phyloP scores from a whole-genome alignment of 2,888 invertebrate species.

The Drosophila planitibia region DNA sequence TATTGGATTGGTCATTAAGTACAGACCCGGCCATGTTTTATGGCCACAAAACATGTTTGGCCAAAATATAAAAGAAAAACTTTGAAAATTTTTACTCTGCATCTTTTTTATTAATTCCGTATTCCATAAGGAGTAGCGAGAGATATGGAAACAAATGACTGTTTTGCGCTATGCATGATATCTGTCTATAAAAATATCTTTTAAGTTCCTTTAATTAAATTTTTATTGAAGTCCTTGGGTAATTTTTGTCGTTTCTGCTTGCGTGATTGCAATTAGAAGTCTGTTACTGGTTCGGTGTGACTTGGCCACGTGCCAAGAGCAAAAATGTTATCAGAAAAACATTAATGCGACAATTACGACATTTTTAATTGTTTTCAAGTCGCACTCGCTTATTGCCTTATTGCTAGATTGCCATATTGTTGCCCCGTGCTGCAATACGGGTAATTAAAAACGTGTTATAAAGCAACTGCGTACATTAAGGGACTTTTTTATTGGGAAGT shows the following conservation, averaged over 20 bases:
- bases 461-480: conserved; percentile 43
- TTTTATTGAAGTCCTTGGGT: conserved; percentile 64
- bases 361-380: conserved; percentile 80
- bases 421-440: conserved; percentile 56
- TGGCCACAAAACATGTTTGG: conserved; percentile 73
- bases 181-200: conserved; percentile 62
- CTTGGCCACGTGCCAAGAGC: conserved; percentile 53
- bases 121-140: conserved; percentile 26
- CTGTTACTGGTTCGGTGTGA: conserved; percentile 21
- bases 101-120: conserved; percentile 52
- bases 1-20: conserved; percentile 74
- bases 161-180: conserved; percentile 34
- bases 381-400: conserved; percentile 57
- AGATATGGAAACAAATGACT: not conserved
- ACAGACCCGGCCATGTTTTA: conserved; percentile 81
- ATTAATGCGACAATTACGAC: conserved; percentile 81
- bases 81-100: conserved; percentile 36
- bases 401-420: conserved; percentile 54
- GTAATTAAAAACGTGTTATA: conserved; percentile 81
- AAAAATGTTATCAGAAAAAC: conserved; percentile 80
- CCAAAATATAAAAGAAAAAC: conserved; percentile 29
- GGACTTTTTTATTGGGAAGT: not conserved
- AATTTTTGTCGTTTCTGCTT: conserved; percentile 39
- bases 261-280: conserved; percentile 64
- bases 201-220: conserved; percentile 62